Base-by-base conservation (phyloP, 2,113 vertebrate species). In the Globicephala melas region DNA sequence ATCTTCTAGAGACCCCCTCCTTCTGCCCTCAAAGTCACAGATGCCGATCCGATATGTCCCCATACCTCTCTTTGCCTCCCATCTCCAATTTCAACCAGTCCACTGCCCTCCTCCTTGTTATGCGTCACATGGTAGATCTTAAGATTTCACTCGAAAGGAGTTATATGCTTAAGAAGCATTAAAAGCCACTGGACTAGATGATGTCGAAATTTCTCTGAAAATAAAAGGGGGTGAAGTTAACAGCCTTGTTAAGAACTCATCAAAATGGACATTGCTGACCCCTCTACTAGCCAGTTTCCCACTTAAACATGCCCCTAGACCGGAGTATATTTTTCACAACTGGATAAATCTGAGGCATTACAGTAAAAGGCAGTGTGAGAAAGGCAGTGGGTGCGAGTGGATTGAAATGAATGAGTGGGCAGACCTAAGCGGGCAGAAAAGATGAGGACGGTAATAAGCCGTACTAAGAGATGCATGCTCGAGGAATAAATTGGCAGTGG, bases 131-230 rank as follows among this genome's bases (percentile, higher is more conserved):
- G 6, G 28, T 86, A 23, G 12, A 50, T 80, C 55, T 89, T 94
- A 76, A 67, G 14, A 81, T 95, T 91, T 91, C 36, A 70, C 47
- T 89, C 86, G 41, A 87, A 81, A 28, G 3, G 26, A 9, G 20
- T 50, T 92, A 17, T 85, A 2, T 81, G 53, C n/a, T 88, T 67
- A 41, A 50, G 84, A 97, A 79, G 31, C 44, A 47, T 20, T 71
- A 58, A 91, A 92, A 86, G 6, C 6, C 2, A 7, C 23, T 68
- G 36, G 33, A 74, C 55, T 83, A 60, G 41, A 58, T 85, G 25
- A 71, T 73, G 76, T 21, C 58, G 62, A 93, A 87, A 85, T 76
- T 60, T 94, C 44, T 70, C 1, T 47, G 77, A 91, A 97, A 92
- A 90, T 89, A 89, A 73, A 95, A 93, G 9, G 7, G 23, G 84